Percentiles rank a stretch among this genome's conserved stretches.
Evolutionary conservation across 2,888 invertebrate species (phyloP).

Genomic region (Chirona hameri): DNA sequence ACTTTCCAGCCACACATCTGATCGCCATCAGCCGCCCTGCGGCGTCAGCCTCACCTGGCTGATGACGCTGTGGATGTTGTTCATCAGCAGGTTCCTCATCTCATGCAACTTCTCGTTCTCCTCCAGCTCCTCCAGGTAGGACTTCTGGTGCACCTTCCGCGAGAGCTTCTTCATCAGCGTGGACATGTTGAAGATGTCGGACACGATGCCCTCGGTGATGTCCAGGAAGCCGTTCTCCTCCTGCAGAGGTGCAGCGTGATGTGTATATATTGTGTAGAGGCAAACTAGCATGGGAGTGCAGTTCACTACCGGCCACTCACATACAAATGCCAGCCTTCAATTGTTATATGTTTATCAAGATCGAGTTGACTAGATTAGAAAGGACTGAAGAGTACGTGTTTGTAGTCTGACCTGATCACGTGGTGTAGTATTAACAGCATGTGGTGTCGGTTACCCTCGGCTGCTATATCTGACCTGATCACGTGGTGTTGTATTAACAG

Average conservation of each 20-base stretch:
- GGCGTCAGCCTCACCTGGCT: background rate
- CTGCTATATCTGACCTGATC: too few relatives aligned
- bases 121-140: constrained; percentile 37
- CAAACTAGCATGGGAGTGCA: background rate
- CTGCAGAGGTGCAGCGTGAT: background rate
- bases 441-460: too few relatives aligned
- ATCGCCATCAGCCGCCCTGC: too few relatives aligned
- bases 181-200: constrained; percentile 11
- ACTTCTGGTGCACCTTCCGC: constrained; percentile 27
- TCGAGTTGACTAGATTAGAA: background rate
- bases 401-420: constrained; percentile 47
- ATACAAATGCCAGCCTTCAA: too few relatives aligned
- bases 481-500: too few relatives aligned
- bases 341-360: too few relatives aligned
- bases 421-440: too few relatives aligned
- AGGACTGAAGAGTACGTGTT: background rate
- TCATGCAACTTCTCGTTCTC: constrained; percentile 33
- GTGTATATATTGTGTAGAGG: too few relatives aligned
- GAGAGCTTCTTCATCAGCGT: constrained; percentile 27
- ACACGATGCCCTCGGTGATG: constrained; percentile 9
- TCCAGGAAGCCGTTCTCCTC: constrained; percentile 6
- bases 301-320: too few relatives aligned
- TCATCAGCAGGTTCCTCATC: constrained; percentile 27
- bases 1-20: too few relatives aligned
- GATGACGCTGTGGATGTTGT: background rate